Percentiles rank a stretch among this genome's conserved stretches.
These are phyloP conservation scores for fruit fly (Drosophila melanogaster) DNA, from an alignment of 1,140 invertebrate genomes.

Conservation along the genomic window DNA sequence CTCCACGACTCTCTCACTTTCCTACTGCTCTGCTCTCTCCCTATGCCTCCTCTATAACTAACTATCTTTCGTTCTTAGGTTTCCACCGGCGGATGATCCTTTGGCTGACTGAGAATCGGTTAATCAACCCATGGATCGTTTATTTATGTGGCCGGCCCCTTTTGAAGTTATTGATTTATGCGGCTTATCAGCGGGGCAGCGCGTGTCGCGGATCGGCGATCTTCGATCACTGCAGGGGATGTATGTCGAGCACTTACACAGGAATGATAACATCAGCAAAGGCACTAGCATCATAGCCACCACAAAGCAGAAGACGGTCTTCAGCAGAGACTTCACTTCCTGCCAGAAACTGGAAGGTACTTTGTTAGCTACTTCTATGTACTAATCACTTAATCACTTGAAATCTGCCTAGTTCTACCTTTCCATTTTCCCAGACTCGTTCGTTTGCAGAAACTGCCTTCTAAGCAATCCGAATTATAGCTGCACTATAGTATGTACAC, in stretches of 20 bases:
- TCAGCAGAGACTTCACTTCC: slow-evolving; percentile 70
- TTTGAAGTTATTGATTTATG: slow-evolving; percentile 56
- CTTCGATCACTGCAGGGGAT: slow-evolving; percentile 31
- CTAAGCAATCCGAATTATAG: slow-evolving; percentile 27
- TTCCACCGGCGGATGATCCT: slow-evolving; percentile 38
- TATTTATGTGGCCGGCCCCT: slow-evolving; percentile 63
- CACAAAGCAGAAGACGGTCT: slow-evolving; percentile 72
- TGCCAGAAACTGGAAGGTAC: slow-evolving; percentile 56
- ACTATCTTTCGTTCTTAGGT: too few species aligned
- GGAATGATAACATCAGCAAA: slow-evolving; percentile 68
- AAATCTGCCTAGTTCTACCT: slow-evolving; percentile 30
- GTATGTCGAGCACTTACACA: slow-evolving; percentile 71
- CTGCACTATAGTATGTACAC: slow-evolving; percentile 37
- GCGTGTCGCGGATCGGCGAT: slow-evolving; percentile 40
- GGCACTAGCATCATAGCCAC: slow-evolving; percentile 74
- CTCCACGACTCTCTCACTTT: background rate
- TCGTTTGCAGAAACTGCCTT: background rate
- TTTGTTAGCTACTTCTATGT: background rate
- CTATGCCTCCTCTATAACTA: background rate
- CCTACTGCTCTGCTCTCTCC: too few species aligned
- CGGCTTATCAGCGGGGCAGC: slow-evolving; percentile 46
- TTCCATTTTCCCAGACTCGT: slow-evolving; percentile 46
- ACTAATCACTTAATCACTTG: background rate
- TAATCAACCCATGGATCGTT: slow-evolving; percentile 68
- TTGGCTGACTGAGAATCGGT: slow-evolving; percentile 57